Evolutionary conservation across 2,113 vertebrate genomes (phyloP), one percentile per base, ranked within the genome.

Genomic region (Calypte anna): DNA sequence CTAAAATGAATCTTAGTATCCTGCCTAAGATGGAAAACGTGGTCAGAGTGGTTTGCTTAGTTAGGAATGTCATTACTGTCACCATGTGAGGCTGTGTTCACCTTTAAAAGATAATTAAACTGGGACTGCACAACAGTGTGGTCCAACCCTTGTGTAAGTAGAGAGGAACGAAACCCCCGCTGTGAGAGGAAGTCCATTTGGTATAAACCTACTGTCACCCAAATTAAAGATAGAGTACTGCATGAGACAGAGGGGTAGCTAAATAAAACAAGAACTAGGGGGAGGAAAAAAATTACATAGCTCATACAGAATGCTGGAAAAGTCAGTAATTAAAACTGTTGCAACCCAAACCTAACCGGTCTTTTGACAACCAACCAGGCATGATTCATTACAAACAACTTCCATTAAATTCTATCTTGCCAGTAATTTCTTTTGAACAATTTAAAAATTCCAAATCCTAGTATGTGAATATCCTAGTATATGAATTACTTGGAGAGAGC

Each of bases 141-240:
- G 48, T 30, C 80, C 53, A 48, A 44, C 48, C 63, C 51, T 64
- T 1, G 19, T 46, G 46, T 58, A 50, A 88, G 58, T 4, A 51
- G 38, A 76, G 72, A 77, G 58, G 81, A 92, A 63, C 8, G 38
- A 90, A 94, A 70, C 25, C 57, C 79, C 93, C 83, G 79, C 44
- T 66, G 72, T 72, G 58, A 58, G 57, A 77, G 55, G 70, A 82
- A 85, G 53, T 81, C 87, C 91, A 57, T 23, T 40, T 53, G 76
- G 53, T 50, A 6, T 4, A 79, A 82, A 5, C 53, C 67, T 57
- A 4, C 63, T 89, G 82, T 48, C 66, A 72, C 74, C 82, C 90
- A 69, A 57, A 10, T 57, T 94, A 94, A 79, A 96, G 90, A 94
- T 84, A 94, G 85, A 95, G 80, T 12, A 82, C 91, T 74, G 4